A percentile compares a stretch with the other conserved stretches of the same genome.
These are phyloP conservation scores for Peromyscus attwateri DNA, from an alignment of 2,797 vertebrate species.

Conservation along the genomic window DNA sequence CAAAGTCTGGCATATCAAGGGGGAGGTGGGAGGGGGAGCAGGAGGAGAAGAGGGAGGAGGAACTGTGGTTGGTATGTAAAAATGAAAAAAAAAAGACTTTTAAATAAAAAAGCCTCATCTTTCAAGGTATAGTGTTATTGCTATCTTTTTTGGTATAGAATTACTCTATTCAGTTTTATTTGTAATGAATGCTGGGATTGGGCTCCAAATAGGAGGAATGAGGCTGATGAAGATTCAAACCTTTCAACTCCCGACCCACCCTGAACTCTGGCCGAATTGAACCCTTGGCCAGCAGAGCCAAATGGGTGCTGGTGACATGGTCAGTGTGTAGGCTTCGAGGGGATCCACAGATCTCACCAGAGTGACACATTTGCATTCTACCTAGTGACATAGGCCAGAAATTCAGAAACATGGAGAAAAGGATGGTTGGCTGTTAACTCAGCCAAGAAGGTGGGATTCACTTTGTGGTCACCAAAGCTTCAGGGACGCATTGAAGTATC, in stretches of 20 bases:
- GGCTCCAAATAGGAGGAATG: neutral
- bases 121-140: neutral
- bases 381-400: neutral
- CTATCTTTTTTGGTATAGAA: neutral
- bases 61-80: too few relatives aligned
- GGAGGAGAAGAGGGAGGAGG: too few relatives aligned
- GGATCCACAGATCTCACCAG: neutral
- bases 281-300: neutral
- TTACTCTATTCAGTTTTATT: neutral
- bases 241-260: neutral
- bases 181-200: neutral
- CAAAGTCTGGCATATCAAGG: too few relatives aligned
- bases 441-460: neutral
- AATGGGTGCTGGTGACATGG: too few relatives aligned
- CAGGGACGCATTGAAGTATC: accelerated
- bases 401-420: neutral
- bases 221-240: neutral
- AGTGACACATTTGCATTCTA: neutral
- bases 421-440: neutral
- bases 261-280: accelerated
- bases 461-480: neutral
- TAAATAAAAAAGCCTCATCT: neutral
- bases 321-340: neutral
- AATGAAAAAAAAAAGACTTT: too few relatives aligned
- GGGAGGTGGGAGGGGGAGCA: too few relatives aligned